Evolutionary conservation across 1,140 invertebrate species (phyloP), one percentile per base, ranked within the genome.

Genomic region (Sycobia sp.): DNA sequence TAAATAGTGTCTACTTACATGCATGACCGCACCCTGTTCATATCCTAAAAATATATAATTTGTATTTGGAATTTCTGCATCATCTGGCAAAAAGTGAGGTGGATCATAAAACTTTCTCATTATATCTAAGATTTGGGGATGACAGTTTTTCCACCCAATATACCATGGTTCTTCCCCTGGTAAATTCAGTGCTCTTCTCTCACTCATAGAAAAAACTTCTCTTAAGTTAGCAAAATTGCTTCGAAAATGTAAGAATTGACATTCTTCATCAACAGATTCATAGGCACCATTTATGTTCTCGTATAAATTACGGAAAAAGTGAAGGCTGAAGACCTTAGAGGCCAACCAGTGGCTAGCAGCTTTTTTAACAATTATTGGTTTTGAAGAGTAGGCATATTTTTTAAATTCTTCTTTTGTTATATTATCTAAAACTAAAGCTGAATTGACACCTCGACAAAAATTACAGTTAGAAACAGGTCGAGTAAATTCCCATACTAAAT

Each of bases 21-120:
- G 95, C 89, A 97, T 91, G 36, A 93, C 88, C 38, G 94, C 94
- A 63, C 94, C 95, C 76, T 93, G 89, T 69, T 95, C 91, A 71
- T 93, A 94, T 53, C 92, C 92, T 86, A 97, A 90, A 75, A 98
- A 96, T 67, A 97, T 91, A 85, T 95, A 97, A 83, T 97, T 95
- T 47, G 91, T 90, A 55, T 89, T 88, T 46, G 93, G 91, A 67
- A 91, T 88, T 80, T 96, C 94, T n/a, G 93, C 90, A 79, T 93
- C 88, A 27, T 86, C 83, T 2, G 95, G 95, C 56, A 98, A 82
- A 80, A 98, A 97, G 72, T 95, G 88, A 8, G 95, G 95, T 46
- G 87, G 79, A 16, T 84, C 79, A 77, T 96, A 97, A 78, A 91
- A 90, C 69, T 88, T 79, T 61, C 92, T 83, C 68, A 98, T 86